Base-by-base conservation (phyloP, 2,888 invertebrate genomes). In the Patella caerulea region DNA sequence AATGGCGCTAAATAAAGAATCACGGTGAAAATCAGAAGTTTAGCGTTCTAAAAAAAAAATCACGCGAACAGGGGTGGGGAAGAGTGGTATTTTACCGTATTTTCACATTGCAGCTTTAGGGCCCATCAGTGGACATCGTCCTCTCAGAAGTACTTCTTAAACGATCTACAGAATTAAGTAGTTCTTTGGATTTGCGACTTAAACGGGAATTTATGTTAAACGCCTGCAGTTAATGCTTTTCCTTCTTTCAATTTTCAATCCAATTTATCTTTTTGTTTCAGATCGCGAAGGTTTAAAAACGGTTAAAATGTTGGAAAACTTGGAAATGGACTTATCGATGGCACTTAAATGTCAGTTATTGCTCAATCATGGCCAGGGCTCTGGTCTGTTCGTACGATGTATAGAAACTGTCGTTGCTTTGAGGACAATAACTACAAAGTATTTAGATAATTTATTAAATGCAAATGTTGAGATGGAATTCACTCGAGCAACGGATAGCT, bases 331-430 rank as follows among this genome's bases (percentile, higher is more conserved):
- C 70, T 80, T 89, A 19, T 85, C 86, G 54, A 79, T 87, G 81
- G 88, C 89, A 2, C 79, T 90, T n/a, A 87, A 87, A 75, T 87
- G 88, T 76, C 90, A 89, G 75, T 83, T 89, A 52, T 82, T 88
- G 34, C 81, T 90, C 7, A 89, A 86, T 80, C 90, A 90, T 78
- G 84, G 85, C 14, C 86, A 87, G n/a, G 86, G 84, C 9, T 81
- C 83, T 9, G 76, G 84, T 7, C 71, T 81, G 15, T 86, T 88
- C 34, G 86, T 86, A 3, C 85, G 84, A 77, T 79, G 84, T 15
- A 82, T 89, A 11, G 86, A 87, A 75, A 82, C 87, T 15, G 76
- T 89, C 15, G 83, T 83, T 14, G 87, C 87, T 69, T 82, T 88
- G 15, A 77, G 88, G 45, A 84, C 82, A 19, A 85, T 88, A 56